Conservation (phyloP, 2,113 vertebrate species). For the Ictalurus punctatus region DNA sequence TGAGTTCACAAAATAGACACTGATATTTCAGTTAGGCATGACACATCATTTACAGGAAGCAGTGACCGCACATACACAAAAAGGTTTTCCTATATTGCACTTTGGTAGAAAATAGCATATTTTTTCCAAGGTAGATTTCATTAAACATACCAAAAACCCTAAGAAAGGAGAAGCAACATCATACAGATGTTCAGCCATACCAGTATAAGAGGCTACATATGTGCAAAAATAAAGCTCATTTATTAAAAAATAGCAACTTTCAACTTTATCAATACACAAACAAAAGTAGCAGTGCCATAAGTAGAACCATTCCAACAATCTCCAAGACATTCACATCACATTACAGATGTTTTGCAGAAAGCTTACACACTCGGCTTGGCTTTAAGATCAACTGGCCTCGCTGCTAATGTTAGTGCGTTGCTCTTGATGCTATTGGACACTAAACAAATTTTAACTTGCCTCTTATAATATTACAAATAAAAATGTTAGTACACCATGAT, state of each 20-base stretch:
- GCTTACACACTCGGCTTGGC: not conserved
- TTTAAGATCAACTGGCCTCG: not conserved
- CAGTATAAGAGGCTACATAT: slow-evolving; percentile 41
- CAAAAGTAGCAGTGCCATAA: not conserved
- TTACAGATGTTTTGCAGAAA: not conserved
- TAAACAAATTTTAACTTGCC: not conserved
- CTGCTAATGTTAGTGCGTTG: slow-evolving; percentile 10
- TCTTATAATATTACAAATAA: slow-evolving; percentile 1
- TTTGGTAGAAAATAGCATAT: slow-evolving; percentile 45
- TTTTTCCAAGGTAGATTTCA: slow-evolving; percentile 26
- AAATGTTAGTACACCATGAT: not conserved
- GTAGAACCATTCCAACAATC: slow-evolving; percentile 4
- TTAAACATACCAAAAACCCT: slow-evolving; percentile 16
- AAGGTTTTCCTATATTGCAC: slow-evolving; percentile 56
- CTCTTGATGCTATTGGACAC: not conserved
- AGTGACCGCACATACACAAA: slow-evolving; percentile 35
- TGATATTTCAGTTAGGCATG: slow-evolving; percentile 37
- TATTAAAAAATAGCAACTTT: slow-evolving; percentile 35
- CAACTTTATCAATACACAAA: slow-evolving; percentile 15
- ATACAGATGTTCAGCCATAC: slow-evolving; percentile 23
- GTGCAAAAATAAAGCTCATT: slow-evolving; percentile 41
- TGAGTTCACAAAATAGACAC: slow-evolving; percentile 38
- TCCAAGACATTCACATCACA: not conserved
- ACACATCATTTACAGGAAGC: slow-evolving; percentile 35
- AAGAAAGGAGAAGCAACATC: slow-evolving; percentile 29